These are phyloP conservation scores for Pristionchus arcanus DNA, from an alignment of 2,888 invertebrate genomes.

Conservation along the genomic window DNA sequence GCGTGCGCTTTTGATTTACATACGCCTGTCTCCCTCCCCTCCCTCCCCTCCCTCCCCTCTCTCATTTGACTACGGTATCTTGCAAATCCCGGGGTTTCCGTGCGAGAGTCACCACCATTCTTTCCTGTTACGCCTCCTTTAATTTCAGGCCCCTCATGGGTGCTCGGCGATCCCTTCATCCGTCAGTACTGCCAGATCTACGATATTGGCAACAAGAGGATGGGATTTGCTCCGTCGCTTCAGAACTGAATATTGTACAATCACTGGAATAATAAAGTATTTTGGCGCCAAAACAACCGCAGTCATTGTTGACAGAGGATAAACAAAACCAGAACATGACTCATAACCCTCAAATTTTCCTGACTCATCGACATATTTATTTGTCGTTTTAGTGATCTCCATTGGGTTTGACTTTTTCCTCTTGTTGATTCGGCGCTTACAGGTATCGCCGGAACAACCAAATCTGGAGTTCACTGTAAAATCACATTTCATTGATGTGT, in stretches of 20 bases:
- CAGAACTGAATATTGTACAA: background rate
- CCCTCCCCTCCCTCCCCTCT: too few relatives aligned
- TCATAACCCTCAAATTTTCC: too few relatives aligned
- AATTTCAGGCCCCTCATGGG: constrained; percentile 60
- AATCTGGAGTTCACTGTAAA: background rate
- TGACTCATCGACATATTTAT: too few relatives aligned
- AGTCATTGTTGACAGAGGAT: too few relatives aligned
- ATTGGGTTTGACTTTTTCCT: background rate
- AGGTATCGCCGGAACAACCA: background rate
- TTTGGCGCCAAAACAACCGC: too few relatives aligned
- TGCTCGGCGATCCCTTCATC: constrained; percentile 69
- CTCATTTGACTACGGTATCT: too few relatives aligned
- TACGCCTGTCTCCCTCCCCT: too few relatives aligned
- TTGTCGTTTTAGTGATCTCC: background rate
- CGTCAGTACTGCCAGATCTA: constrained; percentile 70
- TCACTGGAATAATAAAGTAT: background rate
- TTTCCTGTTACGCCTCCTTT: too few relatives aligned
- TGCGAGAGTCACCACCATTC: too few relatives aligned
- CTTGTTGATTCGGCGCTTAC: background rate
- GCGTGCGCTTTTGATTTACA: too few relatives aligned
- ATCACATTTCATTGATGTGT: background rate
- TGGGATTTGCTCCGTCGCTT: constrained; percentile 66
- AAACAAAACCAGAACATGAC: too few relatives aligned
- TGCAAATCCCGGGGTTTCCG: too few relatives aligned
- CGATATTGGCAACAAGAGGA: constrained; percentile 68